Conservation (phyloP, 2,113 vertebrate species). For the Megaleporinus macrocephalus region DNA sequence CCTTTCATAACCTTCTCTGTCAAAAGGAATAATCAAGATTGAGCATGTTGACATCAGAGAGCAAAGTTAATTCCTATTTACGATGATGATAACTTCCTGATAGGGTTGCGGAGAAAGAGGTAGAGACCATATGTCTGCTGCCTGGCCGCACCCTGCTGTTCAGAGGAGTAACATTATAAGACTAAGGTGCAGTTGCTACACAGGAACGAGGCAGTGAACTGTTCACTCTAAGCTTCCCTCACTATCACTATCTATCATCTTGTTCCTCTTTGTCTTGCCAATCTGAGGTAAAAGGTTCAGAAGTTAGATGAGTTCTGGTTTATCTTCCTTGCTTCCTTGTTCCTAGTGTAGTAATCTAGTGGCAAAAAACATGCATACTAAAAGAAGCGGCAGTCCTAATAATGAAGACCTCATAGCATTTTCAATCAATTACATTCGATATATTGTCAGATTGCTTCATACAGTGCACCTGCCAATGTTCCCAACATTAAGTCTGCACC, state of each 20-base stretch:
- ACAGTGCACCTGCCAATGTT: conserved; percentile 10
- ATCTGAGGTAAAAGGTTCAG: not conserved
- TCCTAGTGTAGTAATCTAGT: too few relatives aligned
- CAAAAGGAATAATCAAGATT: not conserved
- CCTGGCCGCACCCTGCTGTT: not conserved
- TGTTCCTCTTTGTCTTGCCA: conserved; percentile 4
- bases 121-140: not conserved
- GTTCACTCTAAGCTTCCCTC: not conserved
- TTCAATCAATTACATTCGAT: too few relatives aligned
- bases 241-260: not conserved
- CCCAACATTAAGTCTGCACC: not conserved
- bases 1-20: not conserved
- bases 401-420: not conserved
- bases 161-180: not conserved
- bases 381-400: too few relatives aligned
- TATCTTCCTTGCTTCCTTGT: not conserved
- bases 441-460: not conserved
- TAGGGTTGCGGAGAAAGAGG: not conserved
- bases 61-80: not conserved
- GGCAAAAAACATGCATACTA: too few relatives aligned
- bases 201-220: not conserved
- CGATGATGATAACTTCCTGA: not conserved
- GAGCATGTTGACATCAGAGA: not conserved
- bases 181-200: not conserved
- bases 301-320: not conserved